These are phyloP conservation scores for Hormaphis cornu DNA, from an alignment of 1,140 invertebrate genomes.

Conservation along the genomic window DNA sequence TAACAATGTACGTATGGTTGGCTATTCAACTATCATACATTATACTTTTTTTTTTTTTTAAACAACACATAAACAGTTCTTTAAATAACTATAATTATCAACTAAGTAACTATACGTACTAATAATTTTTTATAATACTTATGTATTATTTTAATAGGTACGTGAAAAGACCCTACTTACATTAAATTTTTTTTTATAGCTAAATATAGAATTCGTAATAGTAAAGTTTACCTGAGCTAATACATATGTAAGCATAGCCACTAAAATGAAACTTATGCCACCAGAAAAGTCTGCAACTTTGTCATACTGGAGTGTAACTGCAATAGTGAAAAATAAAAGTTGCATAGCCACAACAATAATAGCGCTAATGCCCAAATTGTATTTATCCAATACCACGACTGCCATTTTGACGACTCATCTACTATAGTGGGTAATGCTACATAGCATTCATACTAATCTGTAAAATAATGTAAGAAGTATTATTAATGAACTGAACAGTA, in stretches of 20 bases:
- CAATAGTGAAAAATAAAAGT: slow-evolving; percentile 75
- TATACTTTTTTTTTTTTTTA: no score
- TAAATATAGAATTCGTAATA: no score
- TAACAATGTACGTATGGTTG: not conserved
- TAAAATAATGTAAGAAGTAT: not conserved
- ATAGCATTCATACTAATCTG: not conserved
- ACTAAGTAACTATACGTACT: no score
- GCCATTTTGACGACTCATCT: not conserved
- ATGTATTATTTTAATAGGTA: no score
- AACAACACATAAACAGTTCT: not conserved
- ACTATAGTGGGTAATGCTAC: not conserved
- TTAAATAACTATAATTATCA: no score
- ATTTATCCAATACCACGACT: slow-evolving; percentile 53
- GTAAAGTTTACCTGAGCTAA: slow-evolving; percentile 58
- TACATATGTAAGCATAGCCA: slow-evolving; percentile 76
- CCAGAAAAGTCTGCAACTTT: slow-evolving; percentile 88
- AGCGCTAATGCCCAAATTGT: slow-evolving; percentile 78
- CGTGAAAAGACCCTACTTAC: no score
- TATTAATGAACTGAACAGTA: no score
- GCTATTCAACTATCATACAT: not conserved
- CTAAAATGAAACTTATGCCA: slow-evolving; percentile 80
- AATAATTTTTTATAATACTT: no score
- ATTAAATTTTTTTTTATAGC: no score
- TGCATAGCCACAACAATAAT: slow-evolving; percentile 81
- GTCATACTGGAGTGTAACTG: slow-evolving; percentile 75